A percentile compares a stretch with the other conserved stretches of the same genome.
phyloP scores from a whole-genome alignment of 2,113 vertebrate genomes.

The Brachyhypopomus gauderio region DNA sequence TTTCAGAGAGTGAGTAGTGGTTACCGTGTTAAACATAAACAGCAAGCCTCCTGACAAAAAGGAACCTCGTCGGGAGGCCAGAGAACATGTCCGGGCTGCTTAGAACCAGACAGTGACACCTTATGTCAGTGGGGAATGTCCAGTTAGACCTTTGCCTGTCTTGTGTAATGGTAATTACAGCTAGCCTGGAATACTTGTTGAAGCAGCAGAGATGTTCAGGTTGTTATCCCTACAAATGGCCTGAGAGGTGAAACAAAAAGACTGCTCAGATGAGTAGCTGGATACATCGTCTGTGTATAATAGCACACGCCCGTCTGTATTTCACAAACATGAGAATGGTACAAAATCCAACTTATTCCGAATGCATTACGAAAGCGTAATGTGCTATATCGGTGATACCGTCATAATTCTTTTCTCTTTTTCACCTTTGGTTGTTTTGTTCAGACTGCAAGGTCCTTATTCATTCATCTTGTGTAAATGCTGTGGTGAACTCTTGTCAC shows the following conservation, averaged over 20 bases:
- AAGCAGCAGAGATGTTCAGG: neutral
- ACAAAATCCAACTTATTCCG: neutral
- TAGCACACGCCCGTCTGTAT: neutral
- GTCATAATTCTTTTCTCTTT: neutral
- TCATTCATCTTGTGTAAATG: slow-evolving; percentile 32
- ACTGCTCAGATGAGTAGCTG: neutral
- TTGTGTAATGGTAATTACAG: neutral
- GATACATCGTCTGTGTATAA: neutral
- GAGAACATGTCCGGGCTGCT: too few species aligned
- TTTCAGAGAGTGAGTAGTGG: too few species aligned
- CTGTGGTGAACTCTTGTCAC: slow-evolving; percentile 14
- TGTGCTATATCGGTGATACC: neutral
- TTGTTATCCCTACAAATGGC: neutral
- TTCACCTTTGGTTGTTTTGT: slow-evolving; percentile 21
- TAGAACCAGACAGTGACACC: too few species aligned
- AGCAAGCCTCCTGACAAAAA: too few species aligned
- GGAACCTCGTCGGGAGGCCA: too few species aligned
- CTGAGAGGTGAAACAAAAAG: slow-evolving; percentile 1
- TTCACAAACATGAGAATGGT: slow-evolving; percentile 1
- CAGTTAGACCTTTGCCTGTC: neutral
- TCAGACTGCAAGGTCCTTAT: slow-evolving; percentile 26
- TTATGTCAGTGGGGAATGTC: too few species aligned
- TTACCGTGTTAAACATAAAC: too few species aligned
- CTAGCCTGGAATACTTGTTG: slow-evolving; percentile 3
- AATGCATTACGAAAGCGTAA: neutral